Base-by-base conservation (phyloP, 2,888 invertebrate species). In the Rhodophaea formosa region DNA sequence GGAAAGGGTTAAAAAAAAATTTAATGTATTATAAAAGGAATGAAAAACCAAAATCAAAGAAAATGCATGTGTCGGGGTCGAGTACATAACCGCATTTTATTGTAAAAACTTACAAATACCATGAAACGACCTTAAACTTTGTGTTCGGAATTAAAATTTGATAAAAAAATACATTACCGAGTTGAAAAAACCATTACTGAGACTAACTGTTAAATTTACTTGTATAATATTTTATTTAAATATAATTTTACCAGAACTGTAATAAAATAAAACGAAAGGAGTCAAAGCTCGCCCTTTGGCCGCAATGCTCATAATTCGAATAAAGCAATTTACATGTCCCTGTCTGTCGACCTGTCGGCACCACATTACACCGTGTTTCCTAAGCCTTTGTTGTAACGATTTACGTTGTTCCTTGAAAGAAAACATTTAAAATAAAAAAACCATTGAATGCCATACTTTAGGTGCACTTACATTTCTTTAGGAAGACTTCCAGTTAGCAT, bases 351-450 rank as follows among this genome's bases (percentile, higher is more conserved):
- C 12, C 12, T 39, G 39, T 39, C 39, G 39, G 39, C 39, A 12
- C 39, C 39, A 39, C n/a, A 12, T 39, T 39, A 39, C n/a, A 12
- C 10, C 35, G 12, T 35, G 12, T 35, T 46, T 46, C 46, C 17
- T 46, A 46, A 46, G 46, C 23, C 23, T 46, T 46, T 46, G 46
- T 46, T 46, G 46, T 23, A 12, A 46, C 44, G 16, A 45, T 45
- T 45, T 45, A 16, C 17, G 8, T 17, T 17, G 8, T 8, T 17
- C 16, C 15, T 44, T 44, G 15, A 2, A 8, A 17, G 12, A 12
- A 45, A 10, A 35, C 0, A 7, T 30, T 10, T 10, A 6, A 8
- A 35, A 10, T 8, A 35, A 35, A 35, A 35, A 10, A 10, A 10
- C n/a, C n/a, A n/a, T n/a, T n/a, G n/a, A n/a, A n/a, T n/a, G n/a